Percentiles rank a stretch among this genome's conserved stretches.
These are phyloP conservation scores for Pterophyllum scalare DNA, from an alignment of 2,113 vertebrate genomes.

Conservation along the genomic window DNA sequence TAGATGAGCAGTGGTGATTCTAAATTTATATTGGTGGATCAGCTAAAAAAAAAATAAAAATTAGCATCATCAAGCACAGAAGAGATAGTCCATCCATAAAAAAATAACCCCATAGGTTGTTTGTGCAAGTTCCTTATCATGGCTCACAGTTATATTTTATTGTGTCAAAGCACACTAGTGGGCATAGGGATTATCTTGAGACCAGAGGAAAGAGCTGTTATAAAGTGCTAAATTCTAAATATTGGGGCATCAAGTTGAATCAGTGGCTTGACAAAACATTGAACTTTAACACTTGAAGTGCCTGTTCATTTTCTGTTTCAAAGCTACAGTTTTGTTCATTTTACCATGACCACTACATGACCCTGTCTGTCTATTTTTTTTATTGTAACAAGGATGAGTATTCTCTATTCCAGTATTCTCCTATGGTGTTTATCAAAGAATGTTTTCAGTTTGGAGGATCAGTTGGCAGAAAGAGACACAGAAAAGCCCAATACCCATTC, in stretches of 20 bases:
- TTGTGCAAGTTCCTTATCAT: conserved; percentile 7
- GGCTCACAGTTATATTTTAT: conserved; percentile 10
- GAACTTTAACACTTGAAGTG: not conserved
- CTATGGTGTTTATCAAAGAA: not conserved
- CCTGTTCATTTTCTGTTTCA: not conserved
- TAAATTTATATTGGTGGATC: not conserved
- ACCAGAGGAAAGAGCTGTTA: conserved; percentile 7
- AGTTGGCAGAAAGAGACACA: not conserved
- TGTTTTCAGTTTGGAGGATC: not conserved
- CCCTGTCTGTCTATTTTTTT: not conserved
- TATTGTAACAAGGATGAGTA: not conserved
- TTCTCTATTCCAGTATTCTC: not conserved
- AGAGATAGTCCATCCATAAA: not conserved
- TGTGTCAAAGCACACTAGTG: not conserved
- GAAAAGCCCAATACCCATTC: not conserved
- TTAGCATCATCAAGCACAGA: not conserved
- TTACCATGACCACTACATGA: not conserved
- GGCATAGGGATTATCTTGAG: conserved; percentile 3
- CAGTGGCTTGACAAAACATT: not conserved
- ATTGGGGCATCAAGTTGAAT: not conserved
- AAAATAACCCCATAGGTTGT: not conserved
- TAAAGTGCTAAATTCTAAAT: conserved; percentile 2
- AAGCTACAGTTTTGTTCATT: not conserved
- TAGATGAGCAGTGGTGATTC: not conserved
- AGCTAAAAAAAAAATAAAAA: not conserved